Evolutionary conservation across 2,113 vertebrate genomes (phyloP).

Genomic region (Microcebus murinus): DNA sequence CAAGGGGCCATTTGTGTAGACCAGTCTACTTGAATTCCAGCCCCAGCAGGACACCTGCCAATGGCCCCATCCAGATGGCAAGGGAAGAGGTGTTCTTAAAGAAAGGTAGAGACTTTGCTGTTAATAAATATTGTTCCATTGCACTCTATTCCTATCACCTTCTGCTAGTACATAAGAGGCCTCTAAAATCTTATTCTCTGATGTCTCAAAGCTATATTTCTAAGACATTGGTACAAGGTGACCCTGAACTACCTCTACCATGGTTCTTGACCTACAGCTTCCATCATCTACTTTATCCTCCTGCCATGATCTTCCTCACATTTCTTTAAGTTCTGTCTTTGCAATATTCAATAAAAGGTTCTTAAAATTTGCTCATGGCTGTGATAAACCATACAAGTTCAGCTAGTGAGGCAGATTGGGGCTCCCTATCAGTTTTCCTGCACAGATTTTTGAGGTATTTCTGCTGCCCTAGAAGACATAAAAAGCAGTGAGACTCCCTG

Average conservation of each 20-base stretch:
- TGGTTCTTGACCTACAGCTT: not conserved
- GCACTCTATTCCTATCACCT: not conserved
- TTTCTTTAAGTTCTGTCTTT: not conserved
- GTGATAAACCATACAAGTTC: not conserved
- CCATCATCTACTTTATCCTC: not conserved
- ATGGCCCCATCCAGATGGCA: not conserved
- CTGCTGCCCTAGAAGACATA: not conserved
- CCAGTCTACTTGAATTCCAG: slow-evolving; percentile 54
- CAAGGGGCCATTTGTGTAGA: not conserved
- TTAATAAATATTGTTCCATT: not conserved
- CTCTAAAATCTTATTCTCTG: not conserved
- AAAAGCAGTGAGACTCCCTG: not conserved
- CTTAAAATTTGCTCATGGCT: not conserved
- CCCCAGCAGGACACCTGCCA: not conserved
- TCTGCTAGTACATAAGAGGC: not conserved
- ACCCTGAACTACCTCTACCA: not conserved
- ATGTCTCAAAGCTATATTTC: not conserved
- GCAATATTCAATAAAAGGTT: not conserved
- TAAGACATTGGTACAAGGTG: not conserved
- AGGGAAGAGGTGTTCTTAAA: not conserved
- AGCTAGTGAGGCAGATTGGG: not conserved
- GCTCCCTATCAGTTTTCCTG: not conserved
- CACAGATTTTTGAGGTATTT: not conserved
- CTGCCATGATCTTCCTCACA: not conserved
- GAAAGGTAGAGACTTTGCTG: not conserved